phyloP scores from a whole-genome alignment of 1,140 invertebrate genomes.

The Meloidogyne floridensis region DNA sequence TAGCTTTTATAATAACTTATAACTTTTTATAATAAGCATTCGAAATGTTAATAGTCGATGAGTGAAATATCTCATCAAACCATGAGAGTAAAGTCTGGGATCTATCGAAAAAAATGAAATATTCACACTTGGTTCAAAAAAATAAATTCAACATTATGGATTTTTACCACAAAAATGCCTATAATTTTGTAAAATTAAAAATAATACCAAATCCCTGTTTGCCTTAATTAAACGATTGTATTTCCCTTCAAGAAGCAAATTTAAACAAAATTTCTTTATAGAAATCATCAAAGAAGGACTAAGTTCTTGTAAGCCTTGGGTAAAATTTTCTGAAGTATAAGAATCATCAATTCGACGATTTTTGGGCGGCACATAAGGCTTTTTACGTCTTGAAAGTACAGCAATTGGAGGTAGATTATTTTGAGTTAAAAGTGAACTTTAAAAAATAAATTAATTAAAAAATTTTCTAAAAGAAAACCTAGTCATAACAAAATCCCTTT shows the following conservation, averaged over 20 bases:
- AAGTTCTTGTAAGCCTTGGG: constrained; percentile 15
- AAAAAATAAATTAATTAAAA: background rate
- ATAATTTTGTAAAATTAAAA: background rate
- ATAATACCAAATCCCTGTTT: constrained; percentile 36
- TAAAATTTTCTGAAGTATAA: constrained; percentile 20
- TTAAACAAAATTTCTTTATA: constrained; percentile 37
- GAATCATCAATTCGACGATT: constrained; percentile 32
- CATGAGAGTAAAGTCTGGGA: too few relatives aligned
- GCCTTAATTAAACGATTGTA: constrained; percentile 43
- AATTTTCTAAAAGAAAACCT: background rate
- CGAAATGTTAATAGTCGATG: background rate
- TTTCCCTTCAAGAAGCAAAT: constrained; percentile 31
- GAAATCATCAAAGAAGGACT: constrained; percentile 9
- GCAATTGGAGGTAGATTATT: constrained; percentile 31
- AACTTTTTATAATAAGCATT: too few relatives aligned
- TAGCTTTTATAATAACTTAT: too few relatives aligned
- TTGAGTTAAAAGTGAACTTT: background rate
- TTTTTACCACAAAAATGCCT: too few relatives aligned
- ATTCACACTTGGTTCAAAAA: too few relatives aligned
- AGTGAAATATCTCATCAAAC: background rate
- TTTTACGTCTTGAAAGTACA: constrained; percentile 30
- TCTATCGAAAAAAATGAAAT: too few relatives aligned
- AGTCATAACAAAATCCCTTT: constrained; percentile 32
- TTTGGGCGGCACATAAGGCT: background rate
- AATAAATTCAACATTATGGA: too few relatives aligned